Percentiles rank a stretch among this genome's conserved stretches.
Conservation (phyloP, 2,888 invertebrate species). For the Oscheius sp. region DNA sequence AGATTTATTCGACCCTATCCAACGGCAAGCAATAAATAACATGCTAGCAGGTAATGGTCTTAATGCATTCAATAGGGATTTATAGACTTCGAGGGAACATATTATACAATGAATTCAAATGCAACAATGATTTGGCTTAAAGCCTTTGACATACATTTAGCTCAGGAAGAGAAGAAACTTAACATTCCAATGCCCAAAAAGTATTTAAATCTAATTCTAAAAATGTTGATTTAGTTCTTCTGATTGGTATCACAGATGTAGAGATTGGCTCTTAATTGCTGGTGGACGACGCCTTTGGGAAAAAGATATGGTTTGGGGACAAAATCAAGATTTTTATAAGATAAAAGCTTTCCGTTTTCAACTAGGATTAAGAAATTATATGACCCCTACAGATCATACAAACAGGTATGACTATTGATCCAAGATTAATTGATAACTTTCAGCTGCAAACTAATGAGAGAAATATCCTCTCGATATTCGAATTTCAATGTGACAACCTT, state of each 20-base stretch:
- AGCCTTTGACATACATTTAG: constrained; percentile 61
- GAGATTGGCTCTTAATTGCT: constrained; percentile 66
- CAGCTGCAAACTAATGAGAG: constrained; percentile 70
- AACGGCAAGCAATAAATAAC: constrained; percentile 47
- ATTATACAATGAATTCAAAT: constrained; percentile 66
- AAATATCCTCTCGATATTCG: constrained; percentile 50
- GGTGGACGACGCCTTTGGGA: constrained; percentile 68
- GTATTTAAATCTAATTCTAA: constrained; percentile 22
- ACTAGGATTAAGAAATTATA: constrained; percentile 66
- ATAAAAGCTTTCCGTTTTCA: constrained; percentile 68
- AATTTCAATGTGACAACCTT: constrained; percentile 86
- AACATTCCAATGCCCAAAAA: constrained; percentile 57
- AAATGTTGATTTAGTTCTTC: too few species aligned
- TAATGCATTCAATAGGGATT: background rate
- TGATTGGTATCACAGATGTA: constrained; percentile 64
- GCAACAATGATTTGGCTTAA: constrained; percentile 69
- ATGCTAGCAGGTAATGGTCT: constrained; percentile 45
- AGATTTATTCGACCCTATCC: constrained; percentile 55
- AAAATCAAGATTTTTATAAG: constrained; percentile 33
- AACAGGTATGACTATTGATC: constrained; percentile 29
- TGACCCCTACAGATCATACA: constrained; percentile 68
- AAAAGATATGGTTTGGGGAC: constrained; percentile 67
- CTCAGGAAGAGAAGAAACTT: constrained; percentile 48
- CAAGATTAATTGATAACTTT: background rate
- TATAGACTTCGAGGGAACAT: constrained; percentile 57